phyloP scores from a whole-genome alignment of 2,888 invertebrate genomes.

The Melanargia galathea region DNA sequence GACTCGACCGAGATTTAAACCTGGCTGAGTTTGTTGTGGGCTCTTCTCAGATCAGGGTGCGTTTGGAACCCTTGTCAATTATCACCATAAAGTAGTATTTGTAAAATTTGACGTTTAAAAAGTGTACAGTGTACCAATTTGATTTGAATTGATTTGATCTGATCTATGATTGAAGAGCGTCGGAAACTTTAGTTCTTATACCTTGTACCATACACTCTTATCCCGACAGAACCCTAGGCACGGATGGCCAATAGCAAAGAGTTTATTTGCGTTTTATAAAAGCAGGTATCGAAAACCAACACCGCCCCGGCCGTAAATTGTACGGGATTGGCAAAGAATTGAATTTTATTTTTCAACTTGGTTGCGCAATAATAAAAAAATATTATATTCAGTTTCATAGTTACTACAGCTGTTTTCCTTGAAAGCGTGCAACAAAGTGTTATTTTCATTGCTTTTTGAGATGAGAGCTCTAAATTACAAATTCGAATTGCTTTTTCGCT shows the following conservation, averaged over 20 bases:
- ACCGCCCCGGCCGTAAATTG: slow-evolving; percentile 30
- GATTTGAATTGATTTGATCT: too few species aligned
- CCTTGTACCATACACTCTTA: not conserved
- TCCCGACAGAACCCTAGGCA: not conserved
- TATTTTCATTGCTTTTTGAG: not conserved
- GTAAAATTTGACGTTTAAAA: too few species aligned
- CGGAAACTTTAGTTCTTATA: not conserved
- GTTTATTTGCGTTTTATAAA: slow-evolving; percentile 41
- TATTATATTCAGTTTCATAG: not conserved
- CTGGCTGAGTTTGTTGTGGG: too few species aligned
- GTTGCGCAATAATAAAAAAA: slow-evolving; percentile 9
- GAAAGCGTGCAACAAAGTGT: not conserved
- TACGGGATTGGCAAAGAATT: slow-evolving; percentile 32
- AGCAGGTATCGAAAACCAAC: slow-evolving; percentile 35
- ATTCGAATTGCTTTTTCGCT: not conserved
- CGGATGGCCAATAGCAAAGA: slow-evolving; percentile 30
- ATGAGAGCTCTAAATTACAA: not conserved
- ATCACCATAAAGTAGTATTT: too few species aligned
- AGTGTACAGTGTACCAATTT: too few species aligned
- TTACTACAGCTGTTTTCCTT: slow-evolving; percentile 9
- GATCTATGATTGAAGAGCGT: not conserved
- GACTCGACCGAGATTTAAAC: too few species aligned
- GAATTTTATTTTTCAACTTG: slow-evolving; percentile 28
- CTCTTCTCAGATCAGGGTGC: too few species aligned
- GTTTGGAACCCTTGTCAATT: too few species aligned